A percentile compares a stretch with the other conserved stretches of the same genome.
phyloP scores from a whole-genome alignment of 2,797 vertebrate species.

The Falco naumanni region DNA sequence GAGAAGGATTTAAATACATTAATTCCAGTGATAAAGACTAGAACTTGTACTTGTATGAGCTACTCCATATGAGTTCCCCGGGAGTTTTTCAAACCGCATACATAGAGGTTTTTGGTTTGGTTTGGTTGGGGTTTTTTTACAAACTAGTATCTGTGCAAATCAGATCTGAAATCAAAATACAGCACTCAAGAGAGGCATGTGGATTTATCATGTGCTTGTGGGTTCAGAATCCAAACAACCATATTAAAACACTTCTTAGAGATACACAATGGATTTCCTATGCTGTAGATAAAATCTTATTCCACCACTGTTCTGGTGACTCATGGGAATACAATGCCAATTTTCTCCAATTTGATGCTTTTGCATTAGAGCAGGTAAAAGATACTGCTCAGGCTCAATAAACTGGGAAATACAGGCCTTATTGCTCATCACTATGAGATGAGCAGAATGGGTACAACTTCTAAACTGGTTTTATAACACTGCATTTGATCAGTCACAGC shows the following conservation, averaged over 20 bases:
- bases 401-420: conserved; percentile 6
- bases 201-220: background rate
- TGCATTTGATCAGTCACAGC: background rate
- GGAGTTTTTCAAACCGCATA: background rate
- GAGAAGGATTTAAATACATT: background rate
- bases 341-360: conserved; percentile 6
- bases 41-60: background rate
- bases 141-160: background rate
- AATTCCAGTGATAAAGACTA: background rate
- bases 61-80: background rate
- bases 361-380: conserved; percentile 15
- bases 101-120: background rate
- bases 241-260: background rate
- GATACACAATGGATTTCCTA: background rate
- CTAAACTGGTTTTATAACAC: background rate
- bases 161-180: background rate
- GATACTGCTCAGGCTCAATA: background rate
- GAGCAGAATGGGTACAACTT: background rate
- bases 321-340: background rate
- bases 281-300: background rate
- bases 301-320: background rate
- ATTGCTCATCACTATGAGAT: background rate
- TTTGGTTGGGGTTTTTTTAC: background rate
- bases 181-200: background rate
- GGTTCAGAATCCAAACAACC: background rate